These are phyloP conservation scores for Gonioctena quinquepunctata DNA, from an alignment of 1,140 invertebrate genomes.

Conservation along the genomic window DNA sequence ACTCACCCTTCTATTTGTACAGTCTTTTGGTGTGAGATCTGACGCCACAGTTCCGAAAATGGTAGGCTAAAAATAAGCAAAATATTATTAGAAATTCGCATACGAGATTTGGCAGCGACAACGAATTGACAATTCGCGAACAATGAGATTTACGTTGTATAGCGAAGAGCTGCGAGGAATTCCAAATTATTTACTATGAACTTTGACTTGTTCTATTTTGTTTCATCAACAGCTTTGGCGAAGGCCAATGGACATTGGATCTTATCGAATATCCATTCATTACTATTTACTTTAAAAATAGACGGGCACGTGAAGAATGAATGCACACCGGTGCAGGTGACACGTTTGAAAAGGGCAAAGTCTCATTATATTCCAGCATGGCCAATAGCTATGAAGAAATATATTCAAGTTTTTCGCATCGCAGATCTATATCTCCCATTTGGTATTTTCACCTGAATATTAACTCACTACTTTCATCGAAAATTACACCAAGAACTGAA, in stretches of 20 bases:
- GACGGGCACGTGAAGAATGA: too few species aligned
- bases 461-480: too few species aligned
- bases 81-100: constrained; percentile 23
- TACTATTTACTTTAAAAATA: too few species aligned
- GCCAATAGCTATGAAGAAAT: too few species aligned
- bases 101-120: constrained; percentile 18
- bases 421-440: too few species aligned
- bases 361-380: too few species aligned
- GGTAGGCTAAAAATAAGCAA: constrained; percentile 51
- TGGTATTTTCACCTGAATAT: too few species aligned
- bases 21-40: constrained; percentile 53
- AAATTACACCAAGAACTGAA: too few species aligned
- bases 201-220: neutral
- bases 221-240: neutral
- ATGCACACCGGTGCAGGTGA: too few species aligned
- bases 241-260: neutral
- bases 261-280: neutral
- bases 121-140: neutral
- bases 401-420: too few species aligned
- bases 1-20: constrained; percentile 53
- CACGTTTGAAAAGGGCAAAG: too few species aligned
- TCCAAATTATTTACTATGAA: neutral
- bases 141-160: neutral
- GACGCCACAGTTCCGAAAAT: constrained; percentile 55
- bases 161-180: neutral